phyloP scores from a whole-genome alignment of 1,140 invertebrate species.

The Ceratina calcarata region DNA sequence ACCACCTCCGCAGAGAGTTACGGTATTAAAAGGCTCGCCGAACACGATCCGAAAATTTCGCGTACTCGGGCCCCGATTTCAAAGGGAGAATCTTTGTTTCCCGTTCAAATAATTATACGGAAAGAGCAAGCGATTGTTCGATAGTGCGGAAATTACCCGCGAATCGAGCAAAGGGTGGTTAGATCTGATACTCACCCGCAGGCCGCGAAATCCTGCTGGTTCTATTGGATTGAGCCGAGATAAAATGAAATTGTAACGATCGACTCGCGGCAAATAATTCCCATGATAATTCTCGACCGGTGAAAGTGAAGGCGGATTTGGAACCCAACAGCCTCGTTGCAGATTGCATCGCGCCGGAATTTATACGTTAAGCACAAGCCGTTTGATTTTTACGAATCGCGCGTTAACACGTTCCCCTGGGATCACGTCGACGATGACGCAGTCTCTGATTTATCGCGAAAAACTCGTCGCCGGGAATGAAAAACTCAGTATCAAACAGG shows the following conservation, averaged over 20 bases:
- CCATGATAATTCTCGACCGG: constrained; percentile 58
- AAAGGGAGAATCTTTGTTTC: neutral
- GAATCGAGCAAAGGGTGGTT: neutral
- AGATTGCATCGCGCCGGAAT: constrained; percentile 43
- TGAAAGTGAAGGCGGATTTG: constrained; percentile 53
- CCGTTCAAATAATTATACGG: constrained; percentile 7
- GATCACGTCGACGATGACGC: neutral
- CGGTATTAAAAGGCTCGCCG: neutral
- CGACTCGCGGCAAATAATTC: constrained; percentile 68
- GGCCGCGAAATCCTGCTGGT: no score
- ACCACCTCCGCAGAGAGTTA: neutral
- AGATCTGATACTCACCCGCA: neutral
- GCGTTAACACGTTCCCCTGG: neutral
- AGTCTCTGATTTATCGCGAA: neutral
- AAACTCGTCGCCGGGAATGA: neutral
- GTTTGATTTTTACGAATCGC: constrained; percentile 20
- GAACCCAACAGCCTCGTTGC: constrained; percentile 50
- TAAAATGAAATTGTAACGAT: constrained; percentile 70
- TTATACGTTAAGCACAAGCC: constrained; percentile 20
- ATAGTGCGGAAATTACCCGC: neutral
- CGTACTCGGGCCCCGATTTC: neutral
- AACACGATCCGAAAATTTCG: constrained; percentile 8
- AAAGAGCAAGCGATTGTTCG: neutral
- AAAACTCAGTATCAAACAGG: neutral
- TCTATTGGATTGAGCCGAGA: constrained; percentile 20